phyloP scores from a whole-genome alignment of 2,113 vertebrate species.

The Engystomops pustulosus region DNA sequence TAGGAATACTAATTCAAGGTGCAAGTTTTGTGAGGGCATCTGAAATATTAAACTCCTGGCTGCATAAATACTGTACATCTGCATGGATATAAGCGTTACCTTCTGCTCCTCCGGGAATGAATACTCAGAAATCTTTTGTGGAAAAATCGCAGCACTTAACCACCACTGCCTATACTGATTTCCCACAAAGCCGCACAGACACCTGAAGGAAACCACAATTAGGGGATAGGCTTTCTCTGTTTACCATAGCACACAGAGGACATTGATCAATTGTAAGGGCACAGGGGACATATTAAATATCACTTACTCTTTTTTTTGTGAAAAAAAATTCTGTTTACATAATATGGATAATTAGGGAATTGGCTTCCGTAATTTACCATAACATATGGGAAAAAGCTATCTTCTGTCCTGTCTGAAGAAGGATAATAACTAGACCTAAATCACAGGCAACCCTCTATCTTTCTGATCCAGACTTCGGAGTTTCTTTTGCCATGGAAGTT shows the following conservation, averaged over 20 bases:
- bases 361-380: not conserved
- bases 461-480: no score
- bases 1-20: constrained; percentile 24
- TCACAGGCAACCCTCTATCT: no score
- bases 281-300: constrained; percentile 39
- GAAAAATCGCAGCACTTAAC: constrained; percentile 44
- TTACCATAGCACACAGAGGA: constrained; percentile 38
- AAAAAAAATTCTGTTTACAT: not conserved
- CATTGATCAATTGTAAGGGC: constrained; percentile 37
- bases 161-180: constrained; percentile 11
- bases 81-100: constrained; percentile 12
- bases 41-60: constrained; percentile 30
- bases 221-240: constrained; percentile 47
- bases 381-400: not conserved
- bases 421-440: not conserved
- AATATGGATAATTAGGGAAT: constrained; percentile 8
- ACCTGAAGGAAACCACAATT: constrained; percentile 54
- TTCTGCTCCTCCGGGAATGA: constrained; percentile 25
- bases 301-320: constrained; percentile 22
- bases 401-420: not conserved
- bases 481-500: no score
- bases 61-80: constrained; percentile 19
- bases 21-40: not conserved
- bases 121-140: constrained; percentile 39
- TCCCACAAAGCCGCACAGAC: constrained; percentile 36